Base-by-base conservation (phyloP, 1,140 invertebrate genomes). In the Sweltsa coloradensis region DNA sequence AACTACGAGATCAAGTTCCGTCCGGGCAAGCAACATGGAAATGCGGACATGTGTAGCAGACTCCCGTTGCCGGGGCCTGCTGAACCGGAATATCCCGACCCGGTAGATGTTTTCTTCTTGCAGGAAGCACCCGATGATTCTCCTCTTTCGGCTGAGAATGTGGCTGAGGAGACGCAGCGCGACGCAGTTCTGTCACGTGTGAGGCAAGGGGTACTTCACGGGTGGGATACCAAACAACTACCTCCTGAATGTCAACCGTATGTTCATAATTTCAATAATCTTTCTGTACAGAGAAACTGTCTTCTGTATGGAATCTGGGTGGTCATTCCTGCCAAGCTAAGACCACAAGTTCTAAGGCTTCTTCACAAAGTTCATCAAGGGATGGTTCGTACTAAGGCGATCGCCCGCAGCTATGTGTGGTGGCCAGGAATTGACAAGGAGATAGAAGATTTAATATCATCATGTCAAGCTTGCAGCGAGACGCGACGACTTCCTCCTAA, bases 381-480 rank as follows among this genome's bases (percentile, higher is more conserved):
- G 1, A 61, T 62, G 14, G 48, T 51, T 6, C 52, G 57, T 19
- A 67, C 66, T 60, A 68, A 68, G 45, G 31, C 34, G 9, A 34
- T 63, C 5, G 62, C 62, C 5, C 23, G 63, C 21, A 51, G 51
- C 16, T 61, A 63, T 45, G 52, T 66, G 24, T 69, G 55, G 55
- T 69, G 63, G 64, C 62, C 57, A 22, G 53, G 52, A 18, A 46
- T 66, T 11, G 54, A 68, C 48, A 44, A 37, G 14, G 58, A 64
- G 1, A 65, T 66, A 16, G 60, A 67, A 54, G 34, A 41, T 3
- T 45, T 41, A 23, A 47, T 47, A 16, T 47, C 45, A 41, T 42
- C 34, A 36, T 64, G 59, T 54, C 21, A 50, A 9, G 19, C 40
- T 5, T 66, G 63, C 49, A 31, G 39, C 23, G 36, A 29, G 34